Evolutionary conservation across 2,113 vertebrate genomes (phyloP).

Genomic region (Monopterus albus): DNA sequence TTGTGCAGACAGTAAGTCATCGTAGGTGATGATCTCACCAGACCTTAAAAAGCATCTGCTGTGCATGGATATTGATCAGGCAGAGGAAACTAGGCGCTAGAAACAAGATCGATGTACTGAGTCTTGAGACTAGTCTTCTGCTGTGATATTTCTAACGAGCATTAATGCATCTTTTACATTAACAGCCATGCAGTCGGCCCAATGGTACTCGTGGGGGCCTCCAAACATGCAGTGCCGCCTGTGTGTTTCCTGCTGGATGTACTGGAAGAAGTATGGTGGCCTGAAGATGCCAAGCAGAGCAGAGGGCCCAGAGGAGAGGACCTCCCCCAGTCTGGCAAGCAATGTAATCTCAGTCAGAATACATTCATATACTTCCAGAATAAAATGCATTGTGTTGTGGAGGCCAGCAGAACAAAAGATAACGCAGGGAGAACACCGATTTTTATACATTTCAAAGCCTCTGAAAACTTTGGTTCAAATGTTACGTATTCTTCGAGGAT

Average conservation of each 20-base stretch:
- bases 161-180: slow-evolving; percentile 34
- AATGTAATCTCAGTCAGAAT: slow-evolving; percentile 80
- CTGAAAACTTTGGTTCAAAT: too few species aligned
- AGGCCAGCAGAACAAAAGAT: too few species aligned
- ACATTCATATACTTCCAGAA: too few species aligned
- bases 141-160: neutral
- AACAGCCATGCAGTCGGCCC: slow-evolving; percentile 93
- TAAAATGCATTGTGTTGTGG: neutral
- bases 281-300: slow-evolving; percentile 97
- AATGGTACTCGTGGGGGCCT: slow-evolving; percentile 99
- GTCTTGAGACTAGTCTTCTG: slow-evolving; percentile 8
- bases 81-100: neutral
- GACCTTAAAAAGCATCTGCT: neutral
- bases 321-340: slow-evolving; percentile 87
- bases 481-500: too few species aligned
- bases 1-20: too few species aligned
- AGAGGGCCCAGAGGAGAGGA: slow-evolving; percentile 88
- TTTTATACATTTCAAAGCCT: too few species aligned
- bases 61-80: slow-evolving; percentile 24
- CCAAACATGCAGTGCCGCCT: slow-evolving; percentile 97
- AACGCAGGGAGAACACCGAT: too few species aligned
- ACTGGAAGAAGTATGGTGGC: slow-evolving; percentile 98
- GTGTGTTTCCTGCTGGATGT: slow-evolving; percentile 97
- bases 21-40: neutral
- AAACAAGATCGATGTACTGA: slow-evolving; percentile 9